These are phyloP conservation scores for Cichlasoma orientale DNA, from an alignment of 2,797 vertebrate genomes.

Conservation along the genomic window DNA sequence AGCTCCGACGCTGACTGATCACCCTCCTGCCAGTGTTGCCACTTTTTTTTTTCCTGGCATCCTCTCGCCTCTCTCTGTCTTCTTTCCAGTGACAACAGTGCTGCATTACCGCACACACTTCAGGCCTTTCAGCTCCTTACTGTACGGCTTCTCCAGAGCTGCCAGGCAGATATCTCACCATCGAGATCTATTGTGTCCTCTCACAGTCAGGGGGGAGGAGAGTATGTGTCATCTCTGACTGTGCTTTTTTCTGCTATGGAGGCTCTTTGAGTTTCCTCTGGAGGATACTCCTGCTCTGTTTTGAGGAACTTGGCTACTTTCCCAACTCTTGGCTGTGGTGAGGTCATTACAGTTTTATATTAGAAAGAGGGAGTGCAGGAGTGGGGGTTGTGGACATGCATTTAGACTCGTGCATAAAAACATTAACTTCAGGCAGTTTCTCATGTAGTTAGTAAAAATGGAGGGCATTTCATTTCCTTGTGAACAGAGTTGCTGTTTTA, in stretches of 20 bases:
- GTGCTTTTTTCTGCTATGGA: conserved; percentile 31
- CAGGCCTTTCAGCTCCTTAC: conserved; percentile 31
- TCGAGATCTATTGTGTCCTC: conserved; percentile 52
- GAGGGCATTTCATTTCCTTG: conserved; percentile 17
- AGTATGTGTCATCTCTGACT: conserved; percentile 60
- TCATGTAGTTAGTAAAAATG: conserved; percentile 4
- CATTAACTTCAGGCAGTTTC: conserved; percentile 43
- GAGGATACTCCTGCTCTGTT: conserved; percentile 51
- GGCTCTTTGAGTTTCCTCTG: conserved; percentile 57
- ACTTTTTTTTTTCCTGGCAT: not conserved
- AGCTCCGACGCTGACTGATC: conserved; percentile 13
- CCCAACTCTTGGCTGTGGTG: conserved; percentile 57
- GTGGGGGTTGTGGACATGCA: conserved; percentile 12
- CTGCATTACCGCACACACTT: conserved; percentile 32
- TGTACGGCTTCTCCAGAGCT: conserved; percentile 39
- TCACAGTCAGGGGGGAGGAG: conserved; percentile 12
- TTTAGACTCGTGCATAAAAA: conserved; percentile 34
- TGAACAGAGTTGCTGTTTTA: conserved; percentile 2
- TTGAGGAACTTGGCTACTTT: conserved; percentile 69
- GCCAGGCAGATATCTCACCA: conserved; percentile 62
- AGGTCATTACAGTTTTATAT: conserved; percentile 66
- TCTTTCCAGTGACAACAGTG: conserved; percentile 4
- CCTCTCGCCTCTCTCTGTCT: not conserved
- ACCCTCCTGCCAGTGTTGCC: not conserved
- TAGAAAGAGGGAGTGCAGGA: conserved; percentile 25